Conservation (phyloP, 2,113 vertebrate species). For the Otis tarda region DNA sequence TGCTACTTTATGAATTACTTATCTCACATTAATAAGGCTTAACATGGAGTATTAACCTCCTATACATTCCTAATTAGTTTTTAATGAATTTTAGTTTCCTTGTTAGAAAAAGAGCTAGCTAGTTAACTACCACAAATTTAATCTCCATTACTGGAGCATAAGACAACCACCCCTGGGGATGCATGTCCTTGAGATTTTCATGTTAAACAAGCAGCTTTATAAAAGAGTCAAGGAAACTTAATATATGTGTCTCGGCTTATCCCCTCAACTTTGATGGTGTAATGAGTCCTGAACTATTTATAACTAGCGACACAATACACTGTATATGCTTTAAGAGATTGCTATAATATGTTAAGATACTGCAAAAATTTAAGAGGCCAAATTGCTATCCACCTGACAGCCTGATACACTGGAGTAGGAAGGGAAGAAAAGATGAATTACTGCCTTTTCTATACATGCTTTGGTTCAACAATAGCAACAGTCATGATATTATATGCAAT, state of each 20-base stretch:
- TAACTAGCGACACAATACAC: constrained; percentile 21
- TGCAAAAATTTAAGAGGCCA: neutral
- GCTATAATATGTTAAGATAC: neutral
- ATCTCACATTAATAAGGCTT: constrained; percentile 75
- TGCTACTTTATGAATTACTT: constrained; percentile 78
- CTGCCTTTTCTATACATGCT: neutral
- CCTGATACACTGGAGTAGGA: neutral
- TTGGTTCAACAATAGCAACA: neutral
- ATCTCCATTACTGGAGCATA: constrained; percentile 74
- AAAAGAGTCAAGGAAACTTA: constrained; percentile 53
- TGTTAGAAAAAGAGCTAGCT: constrained; percentile 72
- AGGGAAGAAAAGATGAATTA: neutral
- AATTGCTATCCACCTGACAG: neutral
- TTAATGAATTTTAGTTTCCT: constrained; percentile 78
- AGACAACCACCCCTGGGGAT: constrained; percentile 59
- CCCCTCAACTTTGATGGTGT: constrained; percentile 17
- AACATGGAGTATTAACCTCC: constrained; percentile 77
- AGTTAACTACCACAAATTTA: constrained; percentile 73
- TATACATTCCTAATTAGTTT: constrained; percentile 79
- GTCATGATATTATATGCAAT: neutral
- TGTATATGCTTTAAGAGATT: constrained; percentile 4
- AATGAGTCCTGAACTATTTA: constrained; percentile 28
- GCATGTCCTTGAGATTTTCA: constrained; percentile 67
- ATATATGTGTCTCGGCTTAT: constrained; percentile 10
- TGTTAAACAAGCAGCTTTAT: constrained; percentile 46